phyloP scores from a whole-genome alignment of 1,140 invertebrate genomes.

The Hetaerina americana region DNA sequence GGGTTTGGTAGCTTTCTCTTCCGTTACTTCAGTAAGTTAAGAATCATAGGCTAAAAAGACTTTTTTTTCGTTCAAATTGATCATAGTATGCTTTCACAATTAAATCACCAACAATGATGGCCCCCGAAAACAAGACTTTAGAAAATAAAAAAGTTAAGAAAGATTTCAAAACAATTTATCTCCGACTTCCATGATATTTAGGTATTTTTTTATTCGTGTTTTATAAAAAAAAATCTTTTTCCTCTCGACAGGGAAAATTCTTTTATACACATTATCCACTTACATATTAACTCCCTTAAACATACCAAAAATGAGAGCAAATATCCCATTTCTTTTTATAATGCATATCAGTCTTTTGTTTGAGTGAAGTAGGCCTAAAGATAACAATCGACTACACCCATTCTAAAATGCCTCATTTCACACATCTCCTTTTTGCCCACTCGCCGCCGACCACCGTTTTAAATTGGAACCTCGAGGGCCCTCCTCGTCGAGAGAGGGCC shows the following conservation, averaged over 20 bases:
- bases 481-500: not conserved
- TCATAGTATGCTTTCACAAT: not conserved
- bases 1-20: no score
- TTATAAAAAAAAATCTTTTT: constrained; percentile 2
- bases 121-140: constrained; percentile 6
- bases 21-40: no score
- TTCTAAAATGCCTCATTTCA: not conserved
- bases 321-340: constrained; percentile 12
- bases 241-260: constrained; percentile 12
- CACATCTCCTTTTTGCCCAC: not conserved
- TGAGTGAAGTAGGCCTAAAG: constrained; percentile 15
- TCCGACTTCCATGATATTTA: not conserved
- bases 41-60: no score
- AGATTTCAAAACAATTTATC: constrained; percentile 2
- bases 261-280: constrained; percentile 4
- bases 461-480: not conserved
- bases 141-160: constrained; percentile 3
- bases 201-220: constrained; percentile 3
- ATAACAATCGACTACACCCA: constrained; percentile 4
- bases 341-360: constrained; percentile 13
- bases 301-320: constrained; percentile 9
- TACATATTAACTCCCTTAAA: constrained; percentile 2
- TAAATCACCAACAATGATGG: constrained; percentile 6
- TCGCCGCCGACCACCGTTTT: no score
- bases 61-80: not conserved